Evolutionary conservation across 2,113 vertebrate genomes (phyloP).

Genomic region (Neotoma lepida): DNA sequence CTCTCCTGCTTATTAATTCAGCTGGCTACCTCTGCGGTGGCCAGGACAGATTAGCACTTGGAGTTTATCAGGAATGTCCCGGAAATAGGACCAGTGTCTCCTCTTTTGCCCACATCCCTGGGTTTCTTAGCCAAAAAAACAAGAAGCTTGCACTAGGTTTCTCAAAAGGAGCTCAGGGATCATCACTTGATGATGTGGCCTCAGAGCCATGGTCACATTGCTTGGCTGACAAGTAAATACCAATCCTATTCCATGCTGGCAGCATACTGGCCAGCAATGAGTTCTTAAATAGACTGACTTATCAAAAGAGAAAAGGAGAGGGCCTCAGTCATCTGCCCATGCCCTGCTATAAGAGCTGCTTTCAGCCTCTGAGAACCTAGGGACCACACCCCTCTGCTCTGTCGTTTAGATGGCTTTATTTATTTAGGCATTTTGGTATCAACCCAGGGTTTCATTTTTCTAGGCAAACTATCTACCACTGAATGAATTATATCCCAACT

Average conservation of each 20-base stretch:
- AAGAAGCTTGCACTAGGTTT: neutral
- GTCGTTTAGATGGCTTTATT: neutral
- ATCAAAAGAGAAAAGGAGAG: neutral
- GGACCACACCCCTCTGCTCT: neutral
- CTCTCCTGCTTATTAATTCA: neutral
- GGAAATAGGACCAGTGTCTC: neutral
- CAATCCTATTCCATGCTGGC: neutral
- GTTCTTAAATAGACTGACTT: neutral
- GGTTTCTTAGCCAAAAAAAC: neutral
- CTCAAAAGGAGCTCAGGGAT: neutral
- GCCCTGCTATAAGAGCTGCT: neutral
- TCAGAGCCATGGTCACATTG: neutral
- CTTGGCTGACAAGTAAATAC: slow-evolving; percentile 15
- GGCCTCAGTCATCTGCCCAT: neutral
- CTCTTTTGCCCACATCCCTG: neutral
- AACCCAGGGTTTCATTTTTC: neutral
- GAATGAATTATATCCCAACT: neutral
- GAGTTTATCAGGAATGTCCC: neutral
- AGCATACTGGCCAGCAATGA: neutral
- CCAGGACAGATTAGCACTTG: neutral
- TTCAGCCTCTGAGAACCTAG: neutral
- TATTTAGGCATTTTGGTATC: neutral
- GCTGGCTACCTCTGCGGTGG: neutral
- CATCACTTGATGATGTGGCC: neutral
- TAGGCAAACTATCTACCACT: neutral